A percentile compares a stretch with the other conserved stretches of the same genome.
These are phyloP conservation scores for Acanthopagrus latus DNA, from an alignment of 2,797 vertebrate genomes.

Conservation along the genomic window DNA sequence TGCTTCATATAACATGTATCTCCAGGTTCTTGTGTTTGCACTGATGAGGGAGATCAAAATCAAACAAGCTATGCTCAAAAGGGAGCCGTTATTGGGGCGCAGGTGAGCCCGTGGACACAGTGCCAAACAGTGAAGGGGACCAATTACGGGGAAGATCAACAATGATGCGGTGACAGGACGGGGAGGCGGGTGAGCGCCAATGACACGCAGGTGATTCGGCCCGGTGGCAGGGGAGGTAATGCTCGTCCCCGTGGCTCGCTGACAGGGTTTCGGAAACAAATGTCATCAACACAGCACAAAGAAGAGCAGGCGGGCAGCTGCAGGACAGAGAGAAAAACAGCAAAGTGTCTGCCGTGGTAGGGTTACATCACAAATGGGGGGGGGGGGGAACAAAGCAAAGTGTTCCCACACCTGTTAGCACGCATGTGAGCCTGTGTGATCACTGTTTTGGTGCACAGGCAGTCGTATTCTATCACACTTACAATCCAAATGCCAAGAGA, in stretches of 20 bases:
- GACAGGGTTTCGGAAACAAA: slow-evolving; percentile 68
- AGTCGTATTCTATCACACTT: slow-evolving; percentile 44
- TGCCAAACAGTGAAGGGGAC: not conserved
- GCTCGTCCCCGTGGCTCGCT: slow-evolving; percentile 31
- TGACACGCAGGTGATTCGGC: slow-evolving; percentile 57
- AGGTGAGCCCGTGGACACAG: slow-evolving; percentile 14
- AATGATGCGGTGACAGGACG: slow-evolving; percentile 22
- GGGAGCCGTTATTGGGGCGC: not conserved
- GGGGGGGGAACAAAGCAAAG: slow-evolving; percentile 28
- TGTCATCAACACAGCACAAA: slow-evolving; percentile 43
- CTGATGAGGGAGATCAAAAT: slow-evolving; percentile 27
- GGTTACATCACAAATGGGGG: slow-evolving; percentile 9
- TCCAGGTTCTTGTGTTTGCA: slow-evolving; percentile 22
- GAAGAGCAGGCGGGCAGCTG: slow-evolving; percentile 43
- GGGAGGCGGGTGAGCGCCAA: not conserved
- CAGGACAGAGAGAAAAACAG: slow-evolving; percentile 22
- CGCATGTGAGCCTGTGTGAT: slow-evolving; percentile 40
- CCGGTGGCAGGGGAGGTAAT: slow-evolving; percentile 33
- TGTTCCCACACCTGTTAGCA: slow-evolving; percentile 49
- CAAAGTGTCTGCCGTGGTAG: not conserved
- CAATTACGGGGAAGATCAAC: slow-evolving; percentile 39
- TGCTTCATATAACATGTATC: slow-evolving; percentile 22
- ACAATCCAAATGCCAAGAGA: slow-evolving; percentile 40
- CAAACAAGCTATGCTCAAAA: not conserved
- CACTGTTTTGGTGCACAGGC: slow-evolving; percentile 43